Conservation (phyloP, 1,140 invertebrate species). For the Orchestia grillus region DNA sequence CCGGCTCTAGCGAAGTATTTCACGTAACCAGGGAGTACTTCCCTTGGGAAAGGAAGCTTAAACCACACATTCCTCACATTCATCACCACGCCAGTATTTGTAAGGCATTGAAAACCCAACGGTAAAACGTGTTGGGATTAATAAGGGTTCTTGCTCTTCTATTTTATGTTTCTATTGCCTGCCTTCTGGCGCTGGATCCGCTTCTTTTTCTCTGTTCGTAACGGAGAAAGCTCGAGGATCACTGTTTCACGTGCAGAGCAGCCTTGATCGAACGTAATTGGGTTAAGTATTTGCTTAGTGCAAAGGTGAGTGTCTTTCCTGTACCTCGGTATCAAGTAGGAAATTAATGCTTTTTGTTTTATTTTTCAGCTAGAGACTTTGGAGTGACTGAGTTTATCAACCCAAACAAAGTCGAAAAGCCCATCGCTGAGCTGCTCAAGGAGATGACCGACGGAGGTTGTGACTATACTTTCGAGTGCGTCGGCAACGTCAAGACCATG, state of each 20-base stretch:
- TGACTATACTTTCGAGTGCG: slow-evolving; percentile 99
- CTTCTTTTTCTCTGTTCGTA: neutral
- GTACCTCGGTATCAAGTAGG: neutral
- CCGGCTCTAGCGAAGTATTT: no score
- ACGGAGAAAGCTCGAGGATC: neutral
- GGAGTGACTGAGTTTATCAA: slow-evolving; percentile 94
- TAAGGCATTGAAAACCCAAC: no score
- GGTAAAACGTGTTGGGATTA: no score
- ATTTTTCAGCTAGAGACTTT: slow-evolving; percentile 82
- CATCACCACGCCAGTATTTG: no score
- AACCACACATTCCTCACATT: no score
- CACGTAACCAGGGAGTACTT: no score
- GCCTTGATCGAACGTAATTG: neutral
- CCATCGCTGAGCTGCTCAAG: slow-evolving; percentile 90
- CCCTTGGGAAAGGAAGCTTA: no score
- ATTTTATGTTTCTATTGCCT: neutral
- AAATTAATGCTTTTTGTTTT: neutral
- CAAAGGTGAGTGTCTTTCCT: neutral
- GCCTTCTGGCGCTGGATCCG: neutral
- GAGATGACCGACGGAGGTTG: slow-evolving; percentile 95
- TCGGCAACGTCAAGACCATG: slow-evolving; percentile 97
- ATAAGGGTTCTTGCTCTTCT: neutral
- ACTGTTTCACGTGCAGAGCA: neutral
- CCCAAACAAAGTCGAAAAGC: slow-evolving; percentile 83
- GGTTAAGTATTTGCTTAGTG: neutral